Conservation (phyloP, 2,888 invertebrate genomes). For the Lepidonotus clava region DNA sequence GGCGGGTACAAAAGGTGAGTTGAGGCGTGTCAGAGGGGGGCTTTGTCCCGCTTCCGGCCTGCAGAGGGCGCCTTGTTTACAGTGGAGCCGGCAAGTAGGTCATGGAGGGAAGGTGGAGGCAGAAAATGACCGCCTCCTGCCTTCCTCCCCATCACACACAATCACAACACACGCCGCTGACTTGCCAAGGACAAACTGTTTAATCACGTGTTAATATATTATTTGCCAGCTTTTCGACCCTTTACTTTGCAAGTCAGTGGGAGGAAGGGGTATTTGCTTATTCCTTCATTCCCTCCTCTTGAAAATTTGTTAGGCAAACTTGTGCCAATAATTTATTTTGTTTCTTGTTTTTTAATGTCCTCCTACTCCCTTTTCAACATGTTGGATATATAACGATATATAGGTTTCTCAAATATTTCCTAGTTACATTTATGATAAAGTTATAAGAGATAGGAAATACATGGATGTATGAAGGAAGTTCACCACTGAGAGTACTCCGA, state of each 20-base stretch:
- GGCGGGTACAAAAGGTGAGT: neutral
- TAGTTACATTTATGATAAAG: too few relatives aligned
- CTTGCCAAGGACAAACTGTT: neutral
- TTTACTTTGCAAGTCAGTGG: neutral
- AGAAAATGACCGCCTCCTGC: neutral
- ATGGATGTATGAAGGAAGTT: too few relatives aligned
- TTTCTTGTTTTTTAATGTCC: too few relatives aligned
- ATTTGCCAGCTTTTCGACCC: too few relatives aligned
- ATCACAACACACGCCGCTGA: neutral
- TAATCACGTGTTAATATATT: too few relatives aligned
- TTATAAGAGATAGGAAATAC: too few relatives aligned
- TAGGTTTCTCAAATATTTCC: too few relatives aligned
- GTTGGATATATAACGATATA: too few relatives aligned
- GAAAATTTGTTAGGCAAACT: too few relatives aligned
- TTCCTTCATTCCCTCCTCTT: too few relatives aligned
- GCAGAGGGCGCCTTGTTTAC: neutral
- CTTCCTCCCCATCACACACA: neutral
- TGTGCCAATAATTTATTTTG: neutral
- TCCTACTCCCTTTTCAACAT: too few relatives aligned
- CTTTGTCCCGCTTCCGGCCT: constrained; percentile 1
- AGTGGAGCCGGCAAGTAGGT: neutral
- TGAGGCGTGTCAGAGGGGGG: neutral
- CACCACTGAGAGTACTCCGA: too few relatives aligned
- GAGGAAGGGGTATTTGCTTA: neutral
- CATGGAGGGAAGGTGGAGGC: neutral